These are phyloP conservation scores for Dione juno DNA, from an alignment of 2,888 invertebrate genomes.

Conservation along the genomic window DNA sequence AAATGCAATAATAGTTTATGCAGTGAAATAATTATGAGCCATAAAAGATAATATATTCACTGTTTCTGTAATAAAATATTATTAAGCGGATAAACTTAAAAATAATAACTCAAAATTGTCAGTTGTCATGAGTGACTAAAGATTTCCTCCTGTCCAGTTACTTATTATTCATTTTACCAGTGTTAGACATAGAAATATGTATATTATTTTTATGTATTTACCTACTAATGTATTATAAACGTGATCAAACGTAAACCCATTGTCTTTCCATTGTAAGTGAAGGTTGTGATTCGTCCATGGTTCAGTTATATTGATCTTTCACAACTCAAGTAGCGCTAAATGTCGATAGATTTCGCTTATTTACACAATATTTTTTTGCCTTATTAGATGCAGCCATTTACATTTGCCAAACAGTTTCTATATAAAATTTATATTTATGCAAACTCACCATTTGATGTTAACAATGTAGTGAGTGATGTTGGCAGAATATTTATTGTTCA, in stretches of 20 bases:
- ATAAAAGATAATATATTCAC: not conserved
- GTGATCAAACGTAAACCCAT: not conserved
- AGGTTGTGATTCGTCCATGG: slow-evolving; percentile 10
- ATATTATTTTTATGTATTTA: not conserved
- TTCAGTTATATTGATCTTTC: not conserved
- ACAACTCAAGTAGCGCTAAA: not conserved
- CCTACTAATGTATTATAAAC: not conserved
- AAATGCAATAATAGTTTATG: not conserved
- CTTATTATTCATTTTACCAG: not conserved
- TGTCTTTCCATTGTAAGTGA: not conserved
- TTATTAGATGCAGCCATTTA: not conserved
- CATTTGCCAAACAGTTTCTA: not conserved
- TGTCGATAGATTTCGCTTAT: not conserved
- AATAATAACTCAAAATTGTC: not conserved
- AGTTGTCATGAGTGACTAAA: not conserved
- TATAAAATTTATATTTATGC: not conserved
- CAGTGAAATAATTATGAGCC: not conserved
- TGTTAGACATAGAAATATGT: not conserved
- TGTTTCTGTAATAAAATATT: not conserved
- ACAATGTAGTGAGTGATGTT: not conserved
- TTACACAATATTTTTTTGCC: not conserved
- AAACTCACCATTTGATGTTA: not conserved
- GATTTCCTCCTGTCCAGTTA: not conserved
- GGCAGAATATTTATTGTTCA: not conserved
- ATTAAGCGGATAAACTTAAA: not conserved